Conservation (phyloP, 2,797 vertebrate genomes). For the Hoplostethus atlanticus region DNA sequence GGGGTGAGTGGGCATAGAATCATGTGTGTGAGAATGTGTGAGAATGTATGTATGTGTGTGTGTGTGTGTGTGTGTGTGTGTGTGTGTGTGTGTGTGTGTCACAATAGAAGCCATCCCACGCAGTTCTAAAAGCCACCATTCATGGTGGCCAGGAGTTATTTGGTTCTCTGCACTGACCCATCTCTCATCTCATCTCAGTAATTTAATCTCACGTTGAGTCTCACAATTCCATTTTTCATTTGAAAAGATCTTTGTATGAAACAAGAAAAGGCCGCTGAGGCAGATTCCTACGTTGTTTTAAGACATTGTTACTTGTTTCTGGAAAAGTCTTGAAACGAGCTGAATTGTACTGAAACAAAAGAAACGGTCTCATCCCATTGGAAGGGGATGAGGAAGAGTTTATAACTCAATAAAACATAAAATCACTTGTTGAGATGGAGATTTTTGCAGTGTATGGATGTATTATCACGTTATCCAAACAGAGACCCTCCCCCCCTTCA, state of each 20-base stretch:
- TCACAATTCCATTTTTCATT: background rate
- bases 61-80: conserved; percentile 10
- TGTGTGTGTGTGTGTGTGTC: conserved; percentile 16
- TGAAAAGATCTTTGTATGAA: conserved; percentile 5
- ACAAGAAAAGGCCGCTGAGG: background rate
- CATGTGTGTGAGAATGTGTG: conserved; percentile 44
- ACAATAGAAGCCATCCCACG: conserved; percentile 69
- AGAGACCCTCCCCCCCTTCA: too few relatives aligned
- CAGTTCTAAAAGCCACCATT: conserved; percentile 76
- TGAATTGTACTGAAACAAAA: too few relatives aligned
- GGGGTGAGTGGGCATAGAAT: conserved; percentile 54
- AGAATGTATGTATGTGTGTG: conserved; percentile 20
- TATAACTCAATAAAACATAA: too few relatives aligned
- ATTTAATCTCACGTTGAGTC: background rate
- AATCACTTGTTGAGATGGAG: too few relatives aligned
- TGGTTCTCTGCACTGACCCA: conserved; percentile 34
- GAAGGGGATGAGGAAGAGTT: too few relatives aligned
- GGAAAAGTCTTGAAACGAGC: too few relatives aligned
- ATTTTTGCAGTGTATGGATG: too few relatives aligned
- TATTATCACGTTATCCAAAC: too few relatives aligned
- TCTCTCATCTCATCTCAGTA: background rate
- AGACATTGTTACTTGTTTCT: background rate
- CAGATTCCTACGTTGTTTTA: background rate
- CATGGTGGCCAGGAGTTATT: conserved; percentile 67
- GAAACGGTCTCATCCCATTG: too few relatives aligned